phyloP scores from a whole-genome alignment of 2,888 invertebrate genomes.

The Phorcus lineatus region DNA sequence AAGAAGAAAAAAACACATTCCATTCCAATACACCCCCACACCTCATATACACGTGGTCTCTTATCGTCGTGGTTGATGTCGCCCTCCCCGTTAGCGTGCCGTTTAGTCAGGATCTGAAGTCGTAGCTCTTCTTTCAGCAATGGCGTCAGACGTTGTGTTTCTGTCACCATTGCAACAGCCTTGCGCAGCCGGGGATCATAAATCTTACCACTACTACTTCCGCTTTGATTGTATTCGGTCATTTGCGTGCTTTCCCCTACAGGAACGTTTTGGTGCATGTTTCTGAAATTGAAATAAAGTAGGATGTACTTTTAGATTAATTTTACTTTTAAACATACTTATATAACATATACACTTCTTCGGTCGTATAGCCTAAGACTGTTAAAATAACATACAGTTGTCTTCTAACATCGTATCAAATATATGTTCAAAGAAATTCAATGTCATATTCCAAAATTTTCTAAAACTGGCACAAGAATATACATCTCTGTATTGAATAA shows the following conservation, averaged over 20 bases:
- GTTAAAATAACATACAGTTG: no score
- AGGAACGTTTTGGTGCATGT: neutral
- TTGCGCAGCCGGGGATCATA: neutral
- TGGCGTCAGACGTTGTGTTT: constrained; percentile 25
- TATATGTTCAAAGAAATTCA: no score
- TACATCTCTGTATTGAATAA: no score
- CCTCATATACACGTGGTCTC: neutral
- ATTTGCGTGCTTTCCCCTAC: neutral
- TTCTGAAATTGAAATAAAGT: neutral
- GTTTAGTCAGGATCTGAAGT: constrained; percentile 31
- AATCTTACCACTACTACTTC: neutral
- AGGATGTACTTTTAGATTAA: no score
- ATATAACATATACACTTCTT: no score
- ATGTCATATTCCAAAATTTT: no score
- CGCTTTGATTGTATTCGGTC: neutral
- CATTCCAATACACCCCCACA: no score
- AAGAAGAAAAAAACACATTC: no score
- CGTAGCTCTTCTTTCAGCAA: constrained; percentile 32
- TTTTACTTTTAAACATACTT: no score
- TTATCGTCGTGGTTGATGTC: constrained; percentile 17
- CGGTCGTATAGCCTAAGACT: no score
- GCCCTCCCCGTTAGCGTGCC: constrained; percentile 29
- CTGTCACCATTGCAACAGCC: constrained; percentile 13
- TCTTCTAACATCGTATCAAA: no score
- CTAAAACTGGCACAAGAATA: no score